phyloP scores from a whole-genome alignment of 2,888 invertebrate species.

The Calliopum simillimum region DNA sequence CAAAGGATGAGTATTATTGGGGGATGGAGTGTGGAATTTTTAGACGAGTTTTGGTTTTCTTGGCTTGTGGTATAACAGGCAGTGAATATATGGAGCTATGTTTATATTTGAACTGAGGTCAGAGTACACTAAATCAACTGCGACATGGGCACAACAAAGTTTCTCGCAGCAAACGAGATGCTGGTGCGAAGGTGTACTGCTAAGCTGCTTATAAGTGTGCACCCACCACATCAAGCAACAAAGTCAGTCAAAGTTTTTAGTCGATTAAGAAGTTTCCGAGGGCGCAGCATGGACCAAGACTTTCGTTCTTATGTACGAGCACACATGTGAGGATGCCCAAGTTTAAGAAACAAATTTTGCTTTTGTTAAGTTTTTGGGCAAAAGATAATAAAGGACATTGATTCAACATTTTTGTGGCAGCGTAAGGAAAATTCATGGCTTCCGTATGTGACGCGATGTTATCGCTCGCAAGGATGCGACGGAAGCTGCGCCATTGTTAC shows the following conservation, averaged over 20 bases:
- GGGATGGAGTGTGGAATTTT: neutral
- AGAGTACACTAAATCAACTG: slow-evolving; percentile 67
- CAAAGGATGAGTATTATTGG: slow-evolving; percentile 25
- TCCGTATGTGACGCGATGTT: slow-evolving; percentile 41
- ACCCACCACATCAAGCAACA: neutral
- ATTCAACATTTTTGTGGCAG: slow-evolving; percentile 11
- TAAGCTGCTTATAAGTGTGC: slow-evolving; percentile 33
- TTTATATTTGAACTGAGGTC: slow-evolving; percentile 67
- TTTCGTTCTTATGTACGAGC: slow-evolving; percentile 16
- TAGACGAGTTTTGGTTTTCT: slow-evolving; percentile 38
- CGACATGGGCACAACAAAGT: slow-evolving; percentile 49
- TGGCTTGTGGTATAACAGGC: slow-evolving; percentile 38
- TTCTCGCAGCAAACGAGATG: slow-evolving; percentile 36
- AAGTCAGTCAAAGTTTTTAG: slow-evolving; percentile 28
- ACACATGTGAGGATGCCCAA: slow-evolving; percentile 11
- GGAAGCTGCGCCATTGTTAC: slow-evolving; percentile 51
- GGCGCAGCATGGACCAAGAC: slow-evolving; percentile 17
- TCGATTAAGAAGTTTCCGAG: slow-evolving; percentile 36
- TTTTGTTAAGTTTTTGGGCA: slow-evolving; percentile 30
- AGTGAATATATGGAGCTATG: slow-evolving; percentile 46
- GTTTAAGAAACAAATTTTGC: slow-evolving; percentile 40
- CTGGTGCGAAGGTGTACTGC: neutral
- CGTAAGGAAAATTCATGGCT: slow-evolving; percentile 33
- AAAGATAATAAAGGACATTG: slow-evolving; percentile 41
- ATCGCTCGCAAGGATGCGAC: slow-evolving; percentile 35